Percentiles rank a stretch among this genome's conserved stretches.
Evolutionary conservation across 2,113 vertebrate genomes (phyloP).

Genomic region (crab-eating macaque (Macaca fascicularis)): T2T-MFA8v1.1 NC_088379.1:107873501-107874000

Average conservation of each 20-base stretch:
- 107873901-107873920: neutral
- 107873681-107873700: neutral
- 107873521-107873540: neutral
- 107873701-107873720: neutral
- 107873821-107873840: neutral
- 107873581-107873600: neutral
- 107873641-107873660: neutral
- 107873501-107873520: neutral
- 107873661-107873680: neutral
- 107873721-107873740: neutral
- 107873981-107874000: neutral
- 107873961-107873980: neutral
- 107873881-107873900: neutral
- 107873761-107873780: neutral
- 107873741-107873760: neutral
- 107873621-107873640: neutral
- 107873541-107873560: neutral
- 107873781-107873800: neutral
- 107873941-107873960: neutral
- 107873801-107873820: neutral
- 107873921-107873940: neutral
- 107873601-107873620: neutral
- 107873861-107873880: neutral
- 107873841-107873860: neutral
- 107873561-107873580: constrained; percentile 5